Base-by-base conservation (phyloP, 1,140 invertebrate genomes). In the Ceratosolen fusciceps region DNA sequence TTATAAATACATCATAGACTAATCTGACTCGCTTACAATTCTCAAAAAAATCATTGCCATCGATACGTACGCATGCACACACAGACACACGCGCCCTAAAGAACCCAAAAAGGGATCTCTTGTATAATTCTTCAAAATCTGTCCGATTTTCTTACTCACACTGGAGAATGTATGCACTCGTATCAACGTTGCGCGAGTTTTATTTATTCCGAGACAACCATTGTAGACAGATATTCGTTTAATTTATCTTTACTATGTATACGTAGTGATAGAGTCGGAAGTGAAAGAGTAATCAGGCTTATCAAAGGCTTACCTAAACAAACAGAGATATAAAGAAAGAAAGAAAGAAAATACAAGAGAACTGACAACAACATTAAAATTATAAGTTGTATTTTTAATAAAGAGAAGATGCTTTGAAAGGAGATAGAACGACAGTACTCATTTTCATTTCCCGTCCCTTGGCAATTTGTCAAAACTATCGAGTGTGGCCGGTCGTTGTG, bases 101-200 rank as follows among this genome's bases (percentile, higher is more conserved):
- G n/a, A n/a, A n/a, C n/a, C n/a, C n/a, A n/a, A n/a, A n/a, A n/a
- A n/a, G n/a, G n/a, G 14, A 19, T 34, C 14, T 10, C 10, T 24
- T 26, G 1, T 26, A 3, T 4, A 60, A 16, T 60, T 58, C 56
- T 29, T 26, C 24, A 12, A 58, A 26, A 26, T 65, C 29, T 37
- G 34, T 37, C 60, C 60, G 31, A 65, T 37, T 16, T 65, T 62
- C 21, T 9, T 65, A 26, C 67, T 39, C n/a, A 2, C 26, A 31
- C 2, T 71, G 31, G 68, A 49, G 2, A 2, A 52, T 29, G 54
- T 24, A 31, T 12, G 47, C 54, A 71, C 24, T 16, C 37, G 56
- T 71, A 71, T 71, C 54, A 52, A 71, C 54, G 16, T 54, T 12
- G 26, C 68, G 68, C 10, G 54, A 71, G 68, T 71, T 54, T 71